phyloP scores from a whole-genome alignment of 2,888 invertebrate species.

The Drosophila maculinotata region DNA sequence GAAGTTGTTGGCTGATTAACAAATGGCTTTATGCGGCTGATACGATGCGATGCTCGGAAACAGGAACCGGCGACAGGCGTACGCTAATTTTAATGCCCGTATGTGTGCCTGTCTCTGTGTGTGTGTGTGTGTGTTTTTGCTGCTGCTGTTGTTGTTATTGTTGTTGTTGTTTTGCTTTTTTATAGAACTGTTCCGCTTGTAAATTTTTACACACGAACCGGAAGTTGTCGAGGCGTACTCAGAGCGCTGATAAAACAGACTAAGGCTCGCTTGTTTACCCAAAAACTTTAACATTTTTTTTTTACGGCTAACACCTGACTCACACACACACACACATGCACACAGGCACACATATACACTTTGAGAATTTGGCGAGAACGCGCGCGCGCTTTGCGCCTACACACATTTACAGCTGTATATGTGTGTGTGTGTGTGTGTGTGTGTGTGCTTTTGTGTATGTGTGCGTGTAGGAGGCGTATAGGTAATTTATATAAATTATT shows the following conservation, averaged over 20 bases:
- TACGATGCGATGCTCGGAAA: conserved; percentile 41
- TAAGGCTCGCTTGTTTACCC: conserved; percentile 45
- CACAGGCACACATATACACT: conserved; percentile 3
- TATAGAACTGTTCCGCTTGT: conserved; percentile 66
- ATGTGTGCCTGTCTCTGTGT: conserved; percentile 6
- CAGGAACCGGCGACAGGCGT: conserved; percentile 59
- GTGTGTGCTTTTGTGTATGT: conserved; percentile 19
- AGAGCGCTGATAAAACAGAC: conserved; percentile 65
- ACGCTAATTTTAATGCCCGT: conserved; percentile 53
- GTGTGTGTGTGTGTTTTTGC: conserved; percentile 10
- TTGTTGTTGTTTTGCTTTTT: conserved; percentile 32
- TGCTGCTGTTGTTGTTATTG: conserved; percentile 7
- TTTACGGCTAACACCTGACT: conserved; percentile 24
- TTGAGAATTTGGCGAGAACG: conserved; percentile 33
- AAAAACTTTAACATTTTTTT: conserved; percentile 24
- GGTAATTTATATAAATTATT: conserved; percentile 76
- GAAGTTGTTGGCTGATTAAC: conserved; percentile 55
- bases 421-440: neutral
- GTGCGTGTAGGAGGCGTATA: conserved; percentile 53
- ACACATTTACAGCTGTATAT: neutral
- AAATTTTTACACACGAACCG: conserved; percentile 63
- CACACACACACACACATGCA: conserved; percentile 12
- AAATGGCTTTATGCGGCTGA: conserved; percentile 57
- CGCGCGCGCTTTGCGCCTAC: conserved; percentile 49
- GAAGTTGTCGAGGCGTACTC: conserved; percentile 63